phyloP scores from a whole-genome alignment of 2,797 vertebrate species.

The Lindbergichthys nudifrons region DNA sequence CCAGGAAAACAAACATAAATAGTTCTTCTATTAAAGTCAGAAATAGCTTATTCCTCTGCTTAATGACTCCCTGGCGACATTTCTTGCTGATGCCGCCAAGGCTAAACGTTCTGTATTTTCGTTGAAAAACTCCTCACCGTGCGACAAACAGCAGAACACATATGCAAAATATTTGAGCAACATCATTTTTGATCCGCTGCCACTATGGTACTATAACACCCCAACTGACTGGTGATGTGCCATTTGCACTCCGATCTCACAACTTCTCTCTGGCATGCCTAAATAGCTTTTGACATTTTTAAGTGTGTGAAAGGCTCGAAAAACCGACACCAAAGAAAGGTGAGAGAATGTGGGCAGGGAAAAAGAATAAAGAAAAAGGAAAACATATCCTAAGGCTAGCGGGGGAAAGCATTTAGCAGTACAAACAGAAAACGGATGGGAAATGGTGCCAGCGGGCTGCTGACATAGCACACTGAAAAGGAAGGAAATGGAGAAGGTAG shows the following conservation, averaged over 20 bases:
- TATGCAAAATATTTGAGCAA: neutral
- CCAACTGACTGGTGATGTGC: neutral
- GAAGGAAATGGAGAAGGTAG: slow-evolving; percentile 19
- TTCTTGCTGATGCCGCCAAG: no score
- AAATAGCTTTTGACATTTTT: slow-evolving; percentile 23
- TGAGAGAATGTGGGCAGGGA: slow-evolving; percentile 31
- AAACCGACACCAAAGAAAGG: slow-evolving; percentile 38
- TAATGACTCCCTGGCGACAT: no score
- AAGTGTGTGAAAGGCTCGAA: slow-evolving; percentile 36
- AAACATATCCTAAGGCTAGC: slow-evolving; percentile 51
- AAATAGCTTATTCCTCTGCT: neutral
- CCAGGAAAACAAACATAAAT: slow-evolving; percentile 1
- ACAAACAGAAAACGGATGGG: slow-evolving; percentile 52
- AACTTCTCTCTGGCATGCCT: slow-evolving; percentile 12
- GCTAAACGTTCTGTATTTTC: no score
- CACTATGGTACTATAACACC: neutral
- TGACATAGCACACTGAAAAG: slow-evolving; percentile 56
- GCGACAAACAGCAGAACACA: neutral
- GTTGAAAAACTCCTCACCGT: neutral
- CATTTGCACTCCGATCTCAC: slow-evolving; percentile 2
- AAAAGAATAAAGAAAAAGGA: slow-evolving; percentile 24
- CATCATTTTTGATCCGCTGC: neutral
- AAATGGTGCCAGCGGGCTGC: slow-evolving; percentile 53
- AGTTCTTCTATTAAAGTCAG: neutral
- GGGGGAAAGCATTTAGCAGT: slow-evolving; percentile 56